phyloP scores from a whole-genome alignment of 2,888 invertebrate genomes.

The Nasonia oneida region DNA sequence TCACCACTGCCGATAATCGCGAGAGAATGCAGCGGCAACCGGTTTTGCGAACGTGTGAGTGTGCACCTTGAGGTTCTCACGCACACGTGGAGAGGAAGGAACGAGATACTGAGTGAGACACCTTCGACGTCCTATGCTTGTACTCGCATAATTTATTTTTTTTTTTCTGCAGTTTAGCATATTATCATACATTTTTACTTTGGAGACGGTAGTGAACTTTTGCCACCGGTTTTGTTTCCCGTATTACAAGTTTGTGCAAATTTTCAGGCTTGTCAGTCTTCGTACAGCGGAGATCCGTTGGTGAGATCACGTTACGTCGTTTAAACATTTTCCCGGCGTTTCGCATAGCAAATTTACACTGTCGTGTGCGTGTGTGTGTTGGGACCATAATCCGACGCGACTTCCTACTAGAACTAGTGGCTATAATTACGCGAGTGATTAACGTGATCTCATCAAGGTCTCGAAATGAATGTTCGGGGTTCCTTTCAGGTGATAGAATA shows the following conservation, averaged over 20 bases:
- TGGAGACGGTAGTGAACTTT: conserved; percentile 38
- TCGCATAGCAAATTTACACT: conserved; percentile 48
- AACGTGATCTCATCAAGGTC: conserved; percentile 61
- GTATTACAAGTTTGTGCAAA: conserved; percentile 55
- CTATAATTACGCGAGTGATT: conserved; percentile 7
- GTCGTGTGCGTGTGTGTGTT: neutral
- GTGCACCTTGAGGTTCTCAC: neutral
- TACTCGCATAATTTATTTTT: neutral
- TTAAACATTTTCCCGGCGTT: neutral
- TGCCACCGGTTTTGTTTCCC: conserved; percentile 50
- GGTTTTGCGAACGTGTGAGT: conserved; percentile 24
- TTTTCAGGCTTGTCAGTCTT: conserved; percentile 70
- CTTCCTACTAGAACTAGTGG: neutral
- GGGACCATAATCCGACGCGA: neutral
- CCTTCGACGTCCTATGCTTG: conserved; percentile 45
- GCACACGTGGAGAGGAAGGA: neutral
- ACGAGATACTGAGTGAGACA: neutral
- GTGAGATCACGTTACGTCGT: conserved; percentile 64
- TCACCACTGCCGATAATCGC: conserved; percentile 71
- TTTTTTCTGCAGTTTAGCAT: neutral
- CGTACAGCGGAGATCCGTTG: conserved; percentile 65
- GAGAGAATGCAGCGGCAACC: conserved; percentile 29
- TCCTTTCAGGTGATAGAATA: conserved; percentile 54
- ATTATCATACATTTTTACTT: conserved; percentile 36
- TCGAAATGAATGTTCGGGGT: conserved; percentile 56